Evolutionary conservation across 1,140 invertebrate genomes (phyloP), one percentile per base, ranked within the genome.

Genomic region (Ceratosolen fusciceps): DNA sequence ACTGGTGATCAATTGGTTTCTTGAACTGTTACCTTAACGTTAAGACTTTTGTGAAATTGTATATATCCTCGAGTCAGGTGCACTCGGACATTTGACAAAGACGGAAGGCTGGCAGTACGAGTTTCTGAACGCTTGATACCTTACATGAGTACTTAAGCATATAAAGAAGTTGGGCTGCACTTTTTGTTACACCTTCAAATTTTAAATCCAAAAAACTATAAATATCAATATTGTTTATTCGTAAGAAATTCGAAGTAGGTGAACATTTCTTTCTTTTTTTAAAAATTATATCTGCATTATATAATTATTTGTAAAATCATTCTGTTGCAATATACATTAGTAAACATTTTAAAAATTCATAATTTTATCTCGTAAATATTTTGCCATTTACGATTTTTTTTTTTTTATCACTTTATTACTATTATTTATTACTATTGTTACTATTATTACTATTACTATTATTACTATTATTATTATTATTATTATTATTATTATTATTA

Each of bases 1-100:
- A n/a, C 19, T 68, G 43, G 2, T 43, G 77, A 79, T 79, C 79
- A 58, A 75, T 80, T 80, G 75, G 62, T 58, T 80, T 75, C 62
- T 80, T 34, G 26, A 19, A 2, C 54, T 29, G 58, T 29, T 34
- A 29, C 29, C 19, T 2, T 16, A 62, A 29, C 29, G 34, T 12
- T 8, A 62, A 62, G 14, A 62, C 3, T 10, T 24, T 62, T 62
- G 16, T 12, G 47, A 34, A 68, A 70, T 77, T 67, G 75, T 77
- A 60, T n/a, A 24, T 76, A 76, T 58, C 75, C 75, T 54, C 47
- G 24, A 39, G 62, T 49, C 62, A 73, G 58, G 56, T 72, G 77
- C 49, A 29, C 56, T 21, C 43, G 21, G 21, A 34, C 29, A 34
- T 62, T 34, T 16, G 58, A 62, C 29, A 19, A 1, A 62, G 14